Evolutionary conservation across 1,140 invertebrate genomes (phyloP), one percentile per base, ranked within the genome.

Genomic region (Ylistrum balloti): DNA sequence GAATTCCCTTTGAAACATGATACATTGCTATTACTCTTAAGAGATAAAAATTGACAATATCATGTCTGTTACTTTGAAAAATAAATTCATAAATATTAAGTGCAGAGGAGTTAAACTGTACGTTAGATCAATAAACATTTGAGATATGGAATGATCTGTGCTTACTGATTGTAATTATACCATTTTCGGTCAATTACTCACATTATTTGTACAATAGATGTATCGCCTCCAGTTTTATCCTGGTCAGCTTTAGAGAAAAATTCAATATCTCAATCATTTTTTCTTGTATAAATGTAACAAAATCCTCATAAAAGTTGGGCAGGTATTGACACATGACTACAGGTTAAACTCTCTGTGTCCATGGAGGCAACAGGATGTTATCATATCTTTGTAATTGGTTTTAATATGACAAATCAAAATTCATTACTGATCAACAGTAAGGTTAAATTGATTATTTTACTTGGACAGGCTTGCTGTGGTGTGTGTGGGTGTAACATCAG

Each of bases 391-490:
- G 22, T 74, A 74, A 74, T 74, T 74, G 56, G 56, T 74, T 74
- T 74, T 74, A 74, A 74, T 74, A n/a, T 28, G 56, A 74, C 56
- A 74, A 74, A 74, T 74, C 22, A 74, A 74, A 74, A 74, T 28
- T 74, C 56, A 74, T 74, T 74, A 74, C 56, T 28, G 56, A 74
- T 74, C 28, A n/a, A 74, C 56, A 9, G n/a, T 28, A n/a, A 74
- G 28, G 56, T 28, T 74, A 74, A 74, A 74, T 74, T 74, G 56
- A 74, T 74, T 74, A 74, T 74, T 74, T 5, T 28, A 74, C 56
- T 28, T 74, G 56, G 56, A 74, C 28, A 5, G 56, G 13, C 56
- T 74, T 74, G 56, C n/a, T 11, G 2, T 74, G 56, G 22, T 74
- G 56, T 74, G 56, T 74, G 56, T 74, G 56, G 56, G 56, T n/a